Base-by-base conservation (phyloP, 2,888 invertebrate genomes). In the Rambutsinella grinnellia region DNA sequence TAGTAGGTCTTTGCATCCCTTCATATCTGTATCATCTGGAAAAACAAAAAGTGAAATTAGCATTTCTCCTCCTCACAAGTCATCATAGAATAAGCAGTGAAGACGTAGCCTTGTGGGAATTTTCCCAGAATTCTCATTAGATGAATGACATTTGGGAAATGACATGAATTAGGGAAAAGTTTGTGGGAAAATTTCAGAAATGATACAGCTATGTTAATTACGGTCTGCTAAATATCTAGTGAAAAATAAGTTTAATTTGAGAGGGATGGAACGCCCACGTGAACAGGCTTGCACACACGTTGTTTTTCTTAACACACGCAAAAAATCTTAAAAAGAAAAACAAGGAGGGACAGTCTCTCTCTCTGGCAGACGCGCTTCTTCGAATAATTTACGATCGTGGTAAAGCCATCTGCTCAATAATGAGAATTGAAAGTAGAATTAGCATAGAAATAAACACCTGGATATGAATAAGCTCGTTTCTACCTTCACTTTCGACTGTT, bases 351-450 rank as follows among this genome's bases (percentile, higher is more conserved):
- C n/a, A n/a, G n/a, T n/a, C n/a, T n/a, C n/a, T n/a, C n/a, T n/a
- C n/a, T n/a, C n/a, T n/a, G n/a, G n/a, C n/a, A n/a, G n/a, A n/a
- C n/a, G n/a, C n/a, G n/a, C n/a, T n/a, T n/a, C n/a, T 36, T 36
- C 13, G 36, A 13, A 36, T 36, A 36, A 36, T 36, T 36, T 36
- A 36, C 36, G 36, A 36, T 13, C 13, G 36, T 36, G 13, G 13
- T 26, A 6, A 24, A 5, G 13, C 49, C 62, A 62, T 62, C 62
- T 62, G 62, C 51, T 51, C 62, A 49, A 62, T 61, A 47, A 47
- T 36, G 36, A 36, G 13, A 13, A 36, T 36, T 36, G 36, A 36
- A 36, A 36, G 13, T 36, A 36, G 6, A 36, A 36, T 36, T 36
- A 36, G 36, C 36, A 36, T 36, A 36, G 13, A 5, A 36, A 13